A percentile compares a stretch with the other conserved stretches of the same genome.
These are phyloP conservation scores for Phylloscopus collybita DNA, from an alignment of 2,797 vertebrate species.

Conservation along the genomic window DNA sequence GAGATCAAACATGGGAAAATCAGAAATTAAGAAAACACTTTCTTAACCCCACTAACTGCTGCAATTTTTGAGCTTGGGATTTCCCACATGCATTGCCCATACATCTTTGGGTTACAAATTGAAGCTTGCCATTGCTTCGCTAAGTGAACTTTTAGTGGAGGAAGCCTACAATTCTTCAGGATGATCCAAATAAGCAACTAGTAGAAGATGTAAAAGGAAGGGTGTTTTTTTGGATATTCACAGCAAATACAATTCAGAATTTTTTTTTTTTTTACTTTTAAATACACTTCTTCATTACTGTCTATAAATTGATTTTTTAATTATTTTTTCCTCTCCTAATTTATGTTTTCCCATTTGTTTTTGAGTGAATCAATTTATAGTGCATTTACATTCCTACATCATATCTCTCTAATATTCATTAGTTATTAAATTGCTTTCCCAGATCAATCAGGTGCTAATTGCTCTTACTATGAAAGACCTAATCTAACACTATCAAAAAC, in stretches of 20 bases:
- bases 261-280: neutral
- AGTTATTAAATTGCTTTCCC: conserved; percentile 16
- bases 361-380: neutral
- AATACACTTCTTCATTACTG: neutral
- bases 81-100: neutral
- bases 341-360: conserved; percentile 8
- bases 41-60: neutral
- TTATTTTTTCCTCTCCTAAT: neutral
- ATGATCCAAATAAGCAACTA: neutral
- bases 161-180: neutral
- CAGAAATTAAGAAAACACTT: neutral
- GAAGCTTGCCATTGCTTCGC: neutral
- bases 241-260: neutral
- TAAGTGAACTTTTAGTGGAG: neutral
- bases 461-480: neutral
- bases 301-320: neutral
- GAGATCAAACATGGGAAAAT: neutral
- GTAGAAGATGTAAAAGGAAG: neutral
- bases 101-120: neutral
- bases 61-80: neutral
- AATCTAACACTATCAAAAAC: neutral
- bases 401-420: neutral
- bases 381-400: neutral
- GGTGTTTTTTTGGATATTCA: neutral
- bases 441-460: neutral